Percentiles rank a stretch among this genome's conserved stretches.
These are phyloP conservation scores for Stegostoma tigrinum DNA, from an alignment of 2,113 vertebrate species.

Conservation along the genomic window DNA sequence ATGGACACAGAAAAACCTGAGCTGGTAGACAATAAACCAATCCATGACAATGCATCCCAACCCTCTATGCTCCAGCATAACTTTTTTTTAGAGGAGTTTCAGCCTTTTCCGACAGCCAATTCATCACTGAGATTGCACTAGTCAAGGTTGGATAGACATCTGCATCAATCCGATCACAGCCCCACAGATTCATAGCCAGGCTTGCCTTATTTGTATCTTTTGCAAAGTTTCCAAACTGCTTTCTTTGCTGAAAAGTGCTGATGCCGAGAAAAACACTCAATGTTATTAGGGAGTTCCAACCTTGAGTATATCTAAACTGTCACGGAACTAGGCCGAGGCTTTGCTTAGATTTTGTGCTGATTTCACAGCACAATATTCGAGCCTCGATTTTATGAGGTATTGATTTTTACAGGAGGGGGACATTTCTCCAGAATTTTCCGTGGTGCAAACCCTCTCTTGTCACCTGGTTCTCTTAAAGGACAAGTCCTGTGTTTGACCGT, in stretches of 20 bases:
- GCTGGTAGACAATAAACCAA: neutral
- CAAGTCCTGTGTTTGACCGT: neutral
- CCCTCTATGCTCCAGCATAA: neutral
- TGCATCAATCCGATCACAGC: constrained; percentile 15
- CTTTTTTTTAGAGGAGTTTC: neutral
- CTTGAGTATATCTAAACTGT: neutral
- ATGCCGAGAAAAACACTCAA: neutral
- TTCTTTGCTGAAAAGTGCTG: neutral
- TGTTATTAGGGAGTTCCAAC: constrained; percentile 20
- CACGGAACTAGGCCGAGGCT: neutral
- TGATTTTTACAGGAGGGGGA: neutral
- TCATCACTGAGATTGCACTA: constrained; percentile 5
- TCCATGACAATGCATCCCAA: neutral
- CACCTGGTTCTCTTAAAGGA: neutral
- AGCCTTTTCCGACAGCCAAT: neutral
- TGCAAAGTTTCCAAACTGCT: neutral
- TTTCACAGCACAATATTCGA: neutral
- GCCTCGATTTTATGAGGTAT: neutral
- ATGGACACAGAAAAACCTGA: neutral
- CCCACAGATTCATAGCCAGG: neutral
- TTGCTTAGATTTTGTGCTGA: neutral
- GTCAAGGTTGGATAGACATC: constrained; percentile 13
- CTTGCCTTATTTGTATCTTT: constrained; percentile 9
- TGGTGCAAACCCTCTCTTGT: neutral
- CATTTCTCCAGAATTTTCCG: neutral